These are phyloP conservation scores for Psix sp. DNA, from an alignment of 1,140 invertebrate species.

Conservation along the genomic window DNA sequence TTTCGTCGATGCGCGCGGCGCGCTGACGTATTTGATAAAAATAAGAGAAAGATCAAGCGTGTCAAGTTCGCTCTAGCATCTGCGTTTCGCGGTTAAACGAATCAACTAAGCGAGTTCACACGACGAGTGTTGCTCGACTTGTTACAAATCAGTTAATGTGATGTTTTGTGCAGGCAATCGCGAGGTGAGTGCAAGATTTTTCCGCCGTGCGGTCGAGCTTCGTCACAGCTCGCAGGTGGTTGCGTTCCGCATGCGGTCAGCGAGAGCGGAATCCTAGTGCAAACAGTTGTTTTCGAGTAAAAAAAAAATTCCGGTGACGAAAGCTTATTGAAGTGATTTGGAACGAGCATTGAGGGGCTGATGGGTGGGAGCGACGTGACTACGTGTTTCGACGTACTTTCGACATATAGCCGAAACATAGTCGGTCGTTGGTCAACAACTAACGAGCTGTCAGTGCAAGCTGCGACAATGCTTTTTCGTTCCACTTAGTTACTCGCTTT, in stretches of 20 bases:
- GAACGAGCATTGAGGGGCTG: slow-evolving; percentile 12
- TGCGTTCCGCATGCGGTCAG: no score
- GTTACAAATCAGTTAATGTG: slow-evolving; percentile 72
- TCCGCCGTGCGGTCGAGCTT: slow-evolving; percentile 1
- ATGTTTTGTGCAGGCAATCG: slow-evolving; percentile 74
- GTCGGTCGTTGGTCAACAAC: slow-evolving; percentile 7
- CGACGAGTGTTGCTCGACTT: slow-evolving; percentile 63
- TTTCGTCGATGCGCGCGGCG: slow-evolving; percentile 51
- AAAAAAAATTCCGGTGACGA: not conserved
- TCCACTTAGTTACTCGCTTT: not conserved
- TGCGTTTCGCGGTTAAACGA: slow-evolving; percentile 54
- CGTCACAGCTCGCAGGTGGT: slow-evolving; percentile 43
- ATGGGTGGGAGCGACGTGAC: slow-evolving; percentile 30
- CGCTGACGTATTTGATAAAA: slow-evolving; percentile 56
- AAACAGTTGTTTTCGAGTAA: no score
- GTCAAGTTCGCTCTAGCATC: slow-evolving; percentile 60
- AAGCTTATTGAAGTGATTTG: not conserved
- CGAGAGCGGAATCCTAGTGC: no score
- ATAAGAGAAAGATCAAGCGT: slow-evolving; percentile 59
- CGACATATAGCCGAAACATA: slow-evolving; percentile 22
- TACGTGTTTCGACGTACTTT: slow-evolving; percentile 35
- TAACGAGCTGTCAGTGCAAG: no score
- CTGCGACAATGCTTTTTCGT: no score
- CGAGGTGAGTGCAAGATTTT: slow-evolving; percentile 67
- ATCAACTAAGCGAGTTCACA: slow-evolving; percentile 30